A percentile compares a stretch with the other conserved stretches of the same genome.
phyloP scores from a whole-genome alignment of 2,113 vertebrate genomes.

The Neolamprologus brichardi region DNA sequence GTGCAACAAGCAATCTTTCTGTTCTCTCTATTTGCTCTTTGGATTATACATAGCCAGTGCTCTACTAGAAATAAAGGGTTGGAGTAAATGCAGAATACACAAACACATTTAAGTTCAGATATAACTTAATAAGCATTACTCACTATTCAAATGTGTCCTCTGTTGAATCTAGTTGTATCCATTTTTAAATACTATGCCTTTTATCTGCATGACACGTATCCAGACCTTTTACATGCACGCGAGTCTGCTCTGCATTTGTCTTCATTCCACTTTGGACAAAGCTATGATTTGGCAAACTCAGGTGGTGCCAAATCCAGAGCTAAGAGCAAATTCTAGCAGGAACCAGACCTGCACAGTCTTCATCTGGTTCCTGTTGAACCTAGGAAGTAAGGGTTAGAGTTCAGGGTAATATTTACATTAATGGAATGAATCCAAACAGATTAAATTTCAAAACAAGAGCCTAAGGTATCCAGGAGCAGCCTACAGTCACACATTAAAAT shows the following conservation, averaged over 20 bases:
- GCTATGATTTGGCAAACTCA: constrained; percentile 5
- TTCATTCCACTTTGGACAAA: background rate
- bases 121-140: background rate
- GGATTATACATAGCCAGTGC: constrained; percentile 19
- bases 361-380: constrained; percentile 72
- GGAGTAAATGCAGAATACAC: background rate
- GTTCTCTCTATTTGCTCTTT: constrained; percentile 30
- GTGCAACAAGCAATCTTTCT: constrained; percentile 25
- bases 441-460: constrained; percentile 67
- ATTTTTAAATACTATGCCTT: background rate
- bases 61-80: constrained; percentile 4
- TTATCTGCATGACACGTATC: background rate
- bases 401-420: constrained; percentile 73
- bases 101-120: background rate
- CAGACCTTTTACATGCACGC: background rate
- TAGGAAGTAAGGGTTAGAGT: constrained; percentile 64
- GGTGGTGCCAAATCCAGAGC: constrained; percentile 11
- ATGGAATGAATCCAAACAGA: constrained; percentile 57
- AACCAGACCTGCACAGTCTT: constrained; percentile 20
- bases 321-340: constrained; percentile 2
- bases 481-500: constrained; percentile 30
- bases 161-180: background rate
- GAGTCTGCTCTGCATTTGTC: background rate
- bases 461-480: constrained; percentile 18
- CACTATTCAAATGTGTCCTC: background rate